Evolutionary conservation across 92 coral and sea anemone species (phyloP).

Genomic region (Actinostola sp.): DNA sequence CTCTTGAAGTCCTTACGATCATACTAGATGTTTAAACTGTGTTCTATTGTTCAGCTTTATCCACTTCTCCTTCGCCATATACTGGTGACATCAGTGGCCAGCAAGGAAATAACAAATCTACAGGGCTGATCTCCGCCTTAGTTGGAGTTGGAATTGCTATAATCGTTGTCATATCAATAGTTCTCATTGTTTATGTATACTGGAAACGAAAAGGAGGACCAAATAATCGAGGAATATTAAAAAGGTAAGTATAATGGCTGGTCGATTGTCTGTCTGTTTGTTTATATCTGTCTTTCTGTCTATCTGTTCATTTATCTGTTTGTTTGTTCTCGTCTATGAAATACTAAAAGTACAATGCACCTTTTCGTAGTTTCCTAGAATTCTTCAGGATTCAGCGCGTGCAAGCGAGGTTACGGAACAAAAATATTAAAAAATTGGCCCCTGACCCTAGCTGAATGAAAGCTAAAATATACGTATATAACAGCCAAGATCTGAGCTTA

Average conservation of each 20-base stretch:
- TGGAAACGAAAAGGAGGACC: slow-evolving; percentile 41
- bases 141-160: slow-evolving; percentile 47
- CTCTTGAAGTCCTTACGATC: background rate
- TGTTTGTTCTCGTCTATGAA: too few species aligned
- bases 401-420: too few species aligned
- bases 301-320: too few species aligned
- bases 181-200: slow-evolving; percentile 41
- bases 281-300: too few species aligned
- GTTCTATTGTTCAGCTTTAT: background rate
- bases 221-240: slow-evolving; percentile 15
- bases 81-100: slow-evolving; percentile 28
- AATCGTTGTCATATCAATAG: slow-evolving; percentile 43
- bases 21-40: background rate
- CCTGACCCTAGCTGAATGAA: too few species aligned
- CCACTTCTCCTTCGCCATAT: slow-evolving; percentile 42
- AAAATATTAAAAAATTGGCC: too few species aligned
- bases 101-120: slow-evolving; percentile 19
- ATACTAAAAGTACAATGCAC: too few species aligned
- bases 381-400: too few species aligned
- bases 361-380: too few species aligned
- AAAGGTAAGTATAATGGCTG: slow-evolving; percentile 27
- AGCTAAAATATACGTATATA: too few species aligned
- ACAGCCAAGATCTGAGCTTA: too few species aligned
- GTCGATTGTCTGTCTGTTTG: background rate
- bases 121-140: slow-evolving; percentile 36